A percentile compares a stretch with the other conserved stretches of the same genome.
phyloP scores from a whole-genome alignment of 1,140 invertebrate species.

The Sarcophaga bullata region DNA sequence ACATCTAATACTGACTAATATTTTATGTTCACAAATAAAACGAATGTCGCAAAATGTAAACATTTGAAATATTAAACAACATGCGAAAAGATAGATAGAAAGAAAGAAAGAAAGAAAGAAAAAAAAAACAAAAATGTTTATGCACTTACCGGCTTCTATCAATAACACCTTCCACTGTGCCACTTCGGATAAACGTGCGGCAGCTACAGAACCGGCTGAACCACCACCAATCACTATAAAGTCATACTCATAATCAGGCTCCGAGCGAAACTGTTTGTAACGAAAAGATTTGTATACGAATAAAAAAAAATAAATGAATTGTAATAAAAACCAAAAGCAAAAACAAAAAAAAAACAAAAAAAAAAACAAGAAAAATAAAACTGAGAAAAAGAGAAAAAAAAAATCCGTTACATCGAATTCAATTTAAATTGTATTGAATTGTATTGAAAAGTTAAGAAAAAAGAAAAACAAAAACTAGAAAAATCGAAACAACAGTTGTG shows the following conservation, averaged over 20 bases:
- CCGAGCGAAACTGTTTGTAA: conserved; percentile 67
- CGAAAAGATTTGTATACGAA: conserved; percentile 12
- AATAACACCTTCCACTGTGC: conserved; percentile 82
- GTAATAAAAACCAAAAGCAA: background rate
- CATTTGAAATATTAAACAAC: background rate
- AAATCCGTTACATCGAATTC: background rate
- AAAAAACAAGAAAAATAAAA: background rate
- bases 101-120: background rate
- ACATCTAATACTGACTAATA: background rate
- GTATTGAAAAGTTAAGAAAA: background rate
- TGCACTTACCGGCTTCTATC: conserved; percentile 78
- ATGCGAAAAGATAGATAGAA: background rate
- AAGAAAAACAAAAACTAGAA: too few relatives aligned
- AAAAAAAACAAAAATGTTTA: conserved; percentile 13
- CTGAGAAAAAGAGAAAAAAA: background rate
- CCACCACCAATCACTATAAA: conserved; percentile 90
- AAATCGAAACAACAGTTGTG: background rate
- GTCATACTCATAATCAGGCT: conserved; percentile 78
- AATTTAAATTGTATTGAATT: background rate
- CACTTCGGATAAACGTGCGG: conserved; percentile 82
- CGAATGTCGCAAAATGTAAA: background rate
- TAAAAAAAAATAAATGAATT: conserved; percentile 1
- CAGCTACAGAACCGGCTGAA: conserved; percentile 84
- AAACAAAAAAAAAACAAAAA: background rate
- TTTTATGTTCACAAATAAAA: background rate